A percentile compares a stretch with the other conserved stretches of the same genome.
These are phyloP conservation scores for Eurytoma adleriae DNA, from an alignment of 2,888 invertebrate genomes.

Conservation along the genomic window DNA sequence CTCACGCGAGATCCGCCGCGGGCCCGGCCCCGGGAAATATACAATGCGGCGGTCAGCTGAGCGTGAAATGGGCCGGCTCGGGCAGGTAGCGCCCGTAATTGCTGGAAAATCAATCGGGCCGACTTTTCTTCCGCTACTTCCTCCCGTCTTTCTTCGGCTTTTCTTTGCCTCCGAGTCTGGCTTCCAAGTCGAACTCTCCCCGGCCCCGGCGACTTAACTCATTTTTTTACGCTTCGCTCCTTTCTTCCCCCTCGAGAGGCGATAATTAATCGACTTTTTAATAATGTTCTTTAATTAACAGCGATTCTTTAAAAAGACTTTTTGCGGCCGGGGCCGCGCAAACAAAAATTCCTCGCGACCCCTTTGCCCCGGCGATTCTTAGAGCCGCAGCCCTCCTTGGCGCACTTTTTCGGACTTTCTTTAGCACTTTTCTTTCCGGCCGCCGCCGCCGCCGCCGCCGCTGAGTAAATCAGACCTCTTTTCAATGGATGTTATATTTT, in stretches of 20 bases:
- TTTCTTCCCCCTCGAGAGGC: conserved; percentile 31
- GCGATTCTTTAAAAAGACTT: conserved; percentile 23
- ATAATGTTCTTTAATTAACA: conserved; percentile 54
- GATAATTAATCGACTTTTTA: conserved; percentile 53
- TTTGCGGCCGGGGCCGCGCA: conserved; percentile 26
- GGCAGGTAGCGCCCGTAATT: conserved; percentile 21
- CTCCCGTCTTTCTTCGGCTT: conserved; percentile 16
- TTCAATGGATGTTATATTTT: conserved; percentile 36
- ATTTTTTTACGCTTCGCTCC: conserved; percentile 1
- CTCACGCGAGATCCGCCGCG: conserved; percentile 16
- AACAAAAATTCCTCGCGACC: conserved; percentile 41
- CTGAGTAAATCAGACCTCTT: conserved; percentile 32
- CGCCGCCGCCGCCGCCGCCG: not conserved
- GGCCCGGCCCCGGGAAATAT: not conserved
- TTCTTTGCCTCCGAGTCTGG: conserved; percentile 6
- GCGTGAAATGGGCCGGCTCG: conserved; percentile 23
- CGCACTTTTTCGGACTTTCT: conserved; percentile 41
- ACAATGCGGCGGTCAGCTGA: conserved; percentile 24
- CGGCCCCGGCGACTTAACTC: not conserved
- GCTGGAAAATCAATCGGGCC: conserved; percentile 49
- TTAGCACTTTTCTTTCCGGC: conserved; percentile 28
- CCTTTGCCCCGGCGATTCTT: conserved; percentile 20
- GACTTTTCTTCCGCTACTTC: not conserved
- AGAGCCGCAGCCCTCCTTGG: not conserved
- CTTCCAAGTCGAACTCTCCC: not conserved